phyloP scores from a whole-genome alignment of 2,888 invertebrate species.

The Meta bourneti region DNA sequence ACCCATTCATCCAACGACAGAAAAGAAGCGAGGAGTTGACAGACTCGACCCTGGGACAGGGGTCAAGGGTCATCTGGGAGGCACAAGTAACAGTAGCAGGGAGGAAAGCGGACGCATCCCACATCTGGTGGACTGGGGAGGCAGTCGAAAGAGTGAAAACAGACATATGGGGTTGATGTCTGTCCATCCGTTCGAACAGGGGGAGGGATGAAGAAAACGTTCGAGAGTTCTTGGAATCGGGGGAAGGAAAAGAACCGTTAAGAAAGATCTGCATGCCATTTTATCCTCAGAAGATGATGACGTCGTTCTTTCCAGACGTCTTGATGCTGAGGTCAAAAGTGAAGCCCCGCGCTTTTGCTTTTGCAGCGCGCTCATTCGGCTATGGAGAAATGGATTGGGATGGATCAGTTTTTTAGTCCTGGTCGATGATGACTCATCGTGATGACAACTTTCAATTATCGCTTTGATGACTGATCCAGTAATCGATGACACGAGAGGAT shows the following conservation, averaged over 20 bases:
- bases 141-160: conserved; percentile 5
- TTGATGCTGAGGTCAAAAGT: conserved; percentile 26
- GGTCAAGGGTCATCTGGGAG: conserved; percentile 72
- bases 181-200: conserved; percentile 46
- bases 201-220: conserved; percentile 17
- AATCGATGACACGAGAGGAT: too few species aligned
- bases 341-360: background rate
- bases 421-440: too few species aligned
- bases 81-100: conserved; percentile 64
- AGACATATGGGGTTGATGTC: conserved; percentile 58
- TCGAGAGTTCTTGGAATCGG: conserved; percentile 28
- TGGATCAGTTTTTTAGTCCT: background rate
- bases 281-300: conserved; percentile 58
- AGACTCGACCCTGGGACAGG: conserved; percentile 72
- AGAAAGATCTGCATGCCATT: conserved; percentile 67
- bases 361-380: background rate
- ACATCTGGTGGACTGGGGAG: conserved; percentile 63
- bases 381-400: background rate
- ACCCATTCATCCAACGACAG: conserved; percentile 1
- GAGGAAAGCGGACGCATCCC: conserved; percentile 31
- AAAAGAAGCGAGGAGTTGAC: conserved; percentile 42
- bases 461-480: too few species aligned
- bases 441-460: too few species aligned
- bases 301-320: conserved; percentile 15
- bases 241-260: conserved; percentile 43